These are phyloP conservation scores for Acanthosepion lycidas DNA, from an alignment of 2,888 invertebrate genomes.

Conservation along the genomic window DNA sequence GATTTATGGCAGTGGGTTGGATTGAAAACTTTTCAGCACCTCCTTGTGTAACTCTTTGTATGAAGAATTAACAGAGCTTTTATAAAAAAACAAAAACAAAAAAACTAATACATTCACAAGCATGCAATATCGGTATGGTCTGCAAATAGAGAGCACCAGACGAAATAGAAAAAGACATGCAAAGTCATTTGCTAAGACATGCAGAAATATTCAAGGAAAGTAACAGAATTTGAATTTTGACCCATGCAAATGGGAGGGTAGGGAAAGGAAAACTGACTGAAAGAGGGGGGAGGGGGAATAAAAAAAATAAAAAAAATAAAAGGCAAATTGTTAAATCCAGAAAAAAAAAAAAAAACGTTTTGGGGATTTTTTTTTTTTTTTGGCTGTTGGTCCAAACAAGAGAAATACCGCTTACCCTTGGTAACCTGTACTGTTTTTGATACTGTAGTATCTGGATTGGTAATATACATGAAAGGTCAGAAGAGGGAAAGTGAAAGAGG, in stretches of 20 bases:
- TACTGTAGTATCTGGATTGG: constrained; percentile 39
- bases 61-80: background rate
- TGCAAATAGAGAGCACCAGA: background rate
- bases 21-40: no score
- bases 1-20: no score
- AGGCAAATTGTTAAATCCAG: background rate
- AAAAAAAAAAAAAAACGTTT: no score
- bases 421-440: constrained; percentile 38
- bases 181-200: background rate
- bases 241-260: background rate
- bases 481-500: background rate
- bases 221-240: background rate
- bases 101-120: background rate
- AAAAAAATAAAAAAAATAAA: background rate
- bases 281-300: background rate
- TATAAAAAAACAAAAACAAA: background rate
- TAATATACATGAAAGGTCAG: constrained; percentile 35
- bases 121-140: background rate
- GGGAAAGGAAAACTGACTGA: constrained; percentile 7
- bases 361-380: background rate
- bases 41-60: background rate
- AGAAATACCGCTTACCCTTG: constrained; percentile 40
- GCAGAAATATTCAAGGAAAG: background rate
- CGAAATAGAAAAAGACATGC: background rate
- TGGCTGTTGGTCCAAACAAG: constrained; percentile 33